These are phyloP conservation scores for Corythornis cristatus DNA, from an alignment of 2,113 vertebrate species.

Conservation along the genomic window DNA sequence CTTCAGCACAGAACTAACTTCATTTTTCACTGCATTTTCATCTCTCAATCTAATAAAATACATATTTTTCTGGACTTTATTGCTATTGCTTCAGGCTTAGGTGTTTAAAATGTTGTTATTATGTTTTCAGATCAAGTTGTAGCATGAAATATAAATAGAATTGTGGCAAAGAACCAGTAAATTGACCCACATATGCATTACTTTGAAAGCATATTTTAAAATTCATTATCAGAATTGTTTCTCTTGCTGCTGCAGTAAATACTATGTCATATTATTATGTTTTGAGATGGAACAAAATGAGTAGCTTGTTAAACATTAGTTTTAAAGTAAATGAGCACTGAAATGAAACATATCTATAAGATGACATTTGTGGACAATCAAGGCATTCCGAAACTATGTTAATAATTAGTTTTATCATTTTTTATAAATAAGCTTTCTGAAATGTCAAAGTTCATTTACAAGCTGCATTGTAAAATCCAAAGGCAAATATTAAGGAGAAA, in stretches of 20 bases:
- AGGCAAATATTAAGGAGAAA: not conserved
- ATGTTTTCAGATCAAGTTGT: slow-evolving; percentile 34
- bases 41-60: slow-evolving; percentile 57
- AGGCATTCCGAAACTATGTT: not conserved
- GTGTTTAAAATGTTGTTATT: slow-evolving; percentile 33
- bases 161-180: slow-evolving; percentile 2
- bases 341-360: slow-evolving; percentile 1
- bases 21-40: slow-evolving; percentile 61
- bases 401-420: not conserved
- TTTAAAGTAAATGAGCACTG: slow-evolving; percentile 14
- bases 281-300: slow-evolving; percentile 21
- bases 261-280: slow-evolving; percentile 5
- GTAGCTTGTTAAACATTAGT: slow-evolving; percentile 38
- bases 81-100: slow-evolving; percentile 40
- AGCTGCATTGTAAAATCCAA: not conserved
- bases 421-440: not conserved
- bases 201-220: slow-evolving; percentile 47
- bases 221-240: slow-evolving; percentile 41
- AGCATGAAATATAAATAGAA: slow-evolving; percentile 43
- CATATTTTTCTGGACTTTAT: slow-evolving; percentile 48
- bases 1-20: slow-evolving; percentile 45
- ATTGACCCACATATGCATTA: slow-evolving; percentile 35
- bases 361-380: not conserved
- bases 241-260: slow-evolving; percentile 28
- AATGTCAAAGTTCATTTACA: slow-evolving; percentile 3